Evolutionary conservation across 1,140 invertebrate species (phyloP).

Genomic region (Cydia strobilella): DNA sequence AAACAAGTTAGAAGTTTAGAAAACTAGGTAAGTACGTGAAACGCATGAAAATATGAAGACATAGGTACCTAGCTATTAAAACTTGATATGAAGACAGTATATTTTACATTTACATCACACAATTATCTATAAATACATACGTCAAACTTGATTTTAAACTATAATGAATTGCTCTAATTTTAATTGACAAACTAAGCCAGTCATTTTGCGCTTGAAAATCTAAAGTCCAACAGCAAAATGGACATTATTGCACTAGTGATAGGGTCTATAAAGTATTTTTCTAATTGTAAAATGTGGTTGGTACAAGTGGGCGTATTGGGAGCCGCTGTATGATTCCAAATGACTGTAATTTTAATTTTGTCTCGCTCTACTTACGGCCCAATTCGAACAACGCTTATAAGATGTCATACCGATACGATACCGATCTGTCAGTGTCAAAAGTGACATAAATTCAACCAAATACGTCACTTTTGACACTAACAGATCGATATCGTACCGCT

Average conservation of each 20-base stretch:
- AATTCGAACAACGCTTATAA: too few species aligned
- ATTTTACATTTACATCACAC: too few species aligned
- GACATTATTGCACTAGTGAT: background rate
- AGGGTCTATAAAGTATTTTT: background rate
- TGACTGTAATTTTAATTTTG: slow-evolving; percentile 1
- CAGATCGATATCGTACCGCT: too few species aligned
- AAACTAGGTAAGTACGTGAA: too few species aligned
- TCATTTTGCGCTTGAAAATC: background rate
- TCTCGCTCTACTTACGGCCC: background rate
- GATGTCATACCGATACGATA: too few species aligned
- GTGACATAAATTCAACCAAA: too few species aligned
- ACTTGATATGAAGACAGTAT: too few species aligned
- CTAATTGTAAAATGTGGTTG: background rate
- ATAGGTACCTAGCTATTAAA: too few species aligned
- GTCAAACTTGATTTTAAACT: slow-evolving; percentile 2
- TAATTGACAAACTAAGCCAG: background rate
- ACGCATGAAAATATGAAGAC: too few species aligned
- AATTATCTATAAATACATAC: background rate
- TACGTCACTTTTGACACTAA: too few species aligned
- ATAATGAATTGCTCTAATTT: slow-evolving; percentile 2
- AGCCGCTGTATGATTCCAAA: background rate
- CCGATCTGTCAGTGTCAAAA: too few species aligned
- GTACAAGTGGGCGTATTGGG: background rate
- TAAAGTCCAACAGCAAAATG: background rate
- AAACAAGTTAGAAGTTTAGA: too few species aligned